These are phyloP conservation scores for Sparus aurata DNA, from an alignment of 2,797 vertebrate genomes.

Conservation along the genomic window DNA sequence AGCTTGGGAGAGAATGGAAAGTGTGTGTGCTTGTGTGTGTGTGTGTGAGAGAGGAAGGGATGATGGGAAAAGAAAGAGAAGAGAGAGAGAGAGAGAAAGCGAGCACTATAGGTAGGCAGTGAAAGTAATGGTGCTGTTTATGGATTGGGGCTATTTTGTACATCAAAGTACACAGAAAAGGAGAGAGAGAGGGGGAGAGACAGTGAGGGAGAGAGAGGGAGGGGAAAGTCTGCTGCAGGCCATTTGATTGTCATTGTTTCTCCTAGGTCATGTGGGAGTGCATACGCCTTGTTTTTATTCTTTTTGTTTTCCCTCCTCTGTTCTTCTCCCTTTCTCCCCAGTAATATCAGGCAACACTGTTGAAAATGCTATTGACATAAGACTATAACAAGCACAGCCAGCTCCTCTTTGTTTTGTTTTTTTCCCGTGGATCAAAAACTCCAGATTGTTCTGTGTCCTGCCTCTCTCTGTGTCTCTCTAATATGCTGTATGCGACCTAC, in stretches of 20 bases:
- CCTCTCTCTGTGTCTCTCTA: conserved; percentile 72
- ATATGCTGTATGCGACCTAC: conserved; percentile 72
- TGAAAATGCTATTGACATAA: conserved; percentile 78
- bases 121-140: conserved; percentile 83
- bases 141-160: conserved; percentile 84
- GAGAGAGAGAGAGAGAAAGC: conserved; percentile 56
- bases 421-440: conserved; percentile 75
- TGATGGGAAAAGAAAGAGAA: conserved; percentile 19
- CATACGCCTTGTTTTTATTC: conserved; percentile 76
- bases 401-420: conserved; percentile 72
- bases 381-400: conserved; percentile 74
- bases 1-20: conserved; percentile 61
- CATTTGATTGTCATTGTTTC: conserved; percentile 85
- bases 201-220: conserved; percentile 41
- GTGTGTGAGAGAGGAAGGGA: conserved; percentile 5
- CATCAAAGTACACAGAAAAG: conserved; percentile 83
- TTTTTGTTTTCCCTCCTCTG: conserved; percentile 72
- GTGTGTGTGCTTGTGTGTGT: conserved; percentile 22
- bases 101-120: conserved; percentile 72
- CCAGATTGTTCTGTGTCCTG: conserved; percentile 78
- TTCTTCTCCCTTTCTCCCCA: conserved; percentile 59
- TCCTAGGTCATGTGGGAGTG: conserved; percentile 80
- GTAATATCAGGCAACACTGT: conserved; percentile 73
- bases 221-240: conserved; percentile 76
- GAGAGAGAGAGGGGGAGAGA: conserved; percentile 54